Percentiles rank a stretch among this genome's conserved stretches.
Conservation (phyloP, 2,888 invertebrate species). For the Frankliniella fusca region DNA sequence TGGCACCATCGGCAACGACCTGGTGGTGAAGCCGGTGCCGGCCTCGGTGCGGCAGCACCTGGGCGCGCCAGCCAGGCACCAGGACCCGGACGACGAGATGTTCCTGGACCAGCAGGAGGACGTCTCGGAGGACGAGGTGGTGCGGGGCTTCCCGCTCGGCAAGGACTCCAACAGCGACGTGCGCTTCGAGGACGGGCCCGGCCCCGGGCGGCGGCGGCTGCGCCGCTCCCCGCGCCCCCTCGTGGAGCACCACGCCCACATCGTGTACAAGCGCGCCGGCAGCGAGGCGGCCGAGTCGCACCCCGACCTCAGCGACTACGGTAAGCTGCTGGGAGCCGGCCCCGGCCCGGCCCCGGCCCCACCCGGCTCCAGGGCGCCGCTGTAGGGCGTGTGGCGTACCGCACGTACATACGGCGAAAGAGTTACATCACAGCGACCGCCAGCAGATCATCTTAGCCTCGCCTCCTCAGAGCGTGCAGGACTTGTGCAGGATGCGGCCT, state of each 20-base stretch:
- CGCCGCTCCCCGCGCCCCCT: background rate
- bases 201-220: slow-evolving; percentile 15
- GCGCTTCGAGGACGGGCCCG: background rate
- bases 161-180: slow-evolving; percentile 31
- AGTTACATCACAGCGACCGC: no score
- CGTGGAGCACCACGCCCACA: slow-evolving; percentile 51
- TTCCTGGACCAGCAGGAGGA: slow-evolving; percentile 62
- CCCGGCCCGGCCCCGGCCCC: no score
- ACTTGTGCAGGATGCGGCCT: no score
- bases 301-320: slow-evolving; percentile 74
- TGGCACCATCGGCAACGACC: slow-evolving; percentile 84
- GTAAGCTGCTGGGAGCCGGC: slow-evolving; percentile 55
- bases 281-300: slow-evolving; percentile 46
- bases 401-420: no score
- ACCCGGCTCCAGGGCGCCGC: no score
- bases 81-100: slow-evolving; percentile 62
- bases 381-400: no score
- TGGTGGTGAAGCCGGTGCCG: slow-evolving; percentile 83
- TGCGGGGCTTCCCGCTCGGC: slow-evolving; percentile 38
- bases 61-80: slow-evolving; percentile 35
- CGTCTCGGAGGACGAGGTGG: slow-evolving; percentile 41
- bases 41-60: slow-evolving; percentile 55
- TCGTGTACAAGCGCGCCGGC: slow-evolving; percentile 67
- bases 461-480: no score
- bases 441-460: no score